A percentile compares a stretch with the other conserved stretches of the same genome.
Conservation (phyloP, 2,113 vertebrate species). For the Mastomys natalensis region DNA sequence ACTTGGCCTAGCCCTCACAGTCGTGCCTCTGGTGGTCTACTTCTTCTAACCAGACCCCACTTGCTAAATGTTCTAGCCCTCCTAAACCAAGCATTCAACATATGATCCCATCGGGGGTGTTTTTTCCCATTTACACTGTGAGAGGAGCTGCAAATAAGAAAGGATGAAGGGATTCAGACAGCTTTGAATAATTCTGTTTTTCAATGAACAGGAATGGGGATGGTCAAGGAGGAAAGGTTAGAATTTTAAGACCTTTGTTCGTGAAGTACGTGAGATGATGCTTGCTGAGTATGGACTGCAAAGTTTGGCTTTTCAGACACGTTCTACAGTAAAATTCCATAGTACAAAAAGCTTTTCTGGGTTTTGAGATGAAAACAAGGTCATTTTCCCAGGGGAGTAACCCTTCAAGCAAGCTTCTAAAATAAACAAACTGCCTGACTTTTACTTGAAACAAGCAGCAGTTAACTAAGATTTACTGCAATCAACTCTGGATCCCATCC, state of each 20-base stretch:
- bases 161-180: not conserved
- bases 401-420: constrained; percentile 65
- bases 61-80: not conserved
- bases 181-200: not conserved
- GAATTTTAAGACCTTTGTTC: not conserved
- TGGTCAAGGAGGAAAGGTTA: not conserved
- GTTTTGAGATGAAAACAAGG: constrained; percentile 78
- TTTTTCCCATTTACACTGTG: not conserved
- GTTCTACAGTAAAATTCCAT: constrained; percentile 72
- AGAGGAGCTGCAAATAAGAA: not conserved
- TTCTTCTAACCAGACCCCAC: not conserved
- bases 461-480: constrained; percentile 76
- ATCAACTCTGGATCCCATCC: constrained; percentile 63
- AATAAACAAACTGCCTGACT: constrained; percentile 78
- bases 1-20: not conserved
- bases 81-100: not conserved
- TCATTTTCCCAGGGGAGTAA: constrained; percentile 80
- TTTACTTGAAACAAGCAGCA: constrained; percentile 60
- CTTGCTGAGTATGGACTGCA: not conserved
- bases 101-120: not conserved
- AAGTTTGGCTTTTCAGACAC: constrained; percentile 52
- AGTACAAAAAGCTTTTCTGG: constrained; percentile 66
- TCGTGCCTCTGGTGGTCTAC: not conserved
- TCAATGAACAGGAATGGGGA: too few relatives aligned
- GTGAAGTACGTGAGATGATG: not conserved